These are phyloP conservation scores for Nasonia oneida DNA, from an alignment of 2,888 invertebrate species.

Conservation along the genomic window DNA sequence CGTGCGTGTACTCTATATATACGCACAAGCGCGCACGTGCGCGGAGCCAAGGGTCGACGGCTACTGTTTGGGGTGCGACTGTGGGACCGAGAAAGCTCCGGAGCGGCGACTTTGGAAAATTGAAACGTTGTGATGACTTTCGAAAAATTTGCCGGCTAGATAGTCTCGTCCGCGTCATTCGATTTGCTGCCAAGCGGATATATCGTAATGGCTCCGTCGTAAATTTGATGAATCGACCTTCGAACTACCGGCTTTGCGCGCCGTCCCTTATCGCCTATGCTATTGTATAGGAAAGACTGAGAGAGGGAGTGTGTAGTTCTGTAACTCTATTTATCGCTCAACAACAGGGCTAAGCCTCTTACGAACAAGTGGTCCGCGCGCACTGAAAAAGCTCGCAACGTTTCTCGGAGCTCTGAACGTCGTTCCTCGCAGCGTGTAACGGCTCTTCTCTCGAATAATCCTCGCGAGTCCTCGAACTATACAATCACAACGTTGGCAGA, in stretches of 20 bases:
- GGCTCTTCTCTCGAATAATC: neutral
- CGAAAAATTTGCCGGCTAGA: neutral
- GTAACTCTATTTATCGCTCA: no score
- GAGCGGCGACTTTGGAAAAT: neutral
- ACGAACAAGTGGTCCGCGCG: no score
- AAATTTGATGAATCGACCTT: no score
- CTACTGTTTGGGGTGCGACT: neutral
- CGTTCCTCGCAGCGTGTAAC: neutral
- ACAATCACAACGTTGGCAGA: neutral
- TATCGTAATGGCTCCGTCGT: neutral
- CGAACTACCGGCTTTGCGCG: no score
- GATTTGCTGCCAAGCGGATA: no score
- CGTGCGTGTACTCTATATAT: neutral
- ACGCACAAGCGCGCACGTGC: neutral
- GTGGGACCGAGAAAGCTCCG: neutral
- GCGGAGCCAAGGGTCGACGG: neutral
- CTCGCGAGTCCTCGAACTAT: neutral
- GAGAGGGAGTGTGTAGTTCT: no score
- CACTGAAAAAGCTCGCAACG: no score
- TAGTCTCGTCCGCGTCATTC: no score
- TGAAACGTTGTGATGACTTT: slow-evolving; percentile 4
- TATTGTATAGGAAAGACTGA: no score
- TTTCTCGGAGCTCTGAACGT: no score
- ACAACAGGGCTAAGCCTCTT: no score
- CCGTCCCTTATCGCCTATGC: no score